A percentile compares a stretch with the other conserved stretches of the same genome.
Evolutionary conservation across 2,888 invertebrate genomes (phyloP).

Genomic region (Podabrus alpinus): DNA sequence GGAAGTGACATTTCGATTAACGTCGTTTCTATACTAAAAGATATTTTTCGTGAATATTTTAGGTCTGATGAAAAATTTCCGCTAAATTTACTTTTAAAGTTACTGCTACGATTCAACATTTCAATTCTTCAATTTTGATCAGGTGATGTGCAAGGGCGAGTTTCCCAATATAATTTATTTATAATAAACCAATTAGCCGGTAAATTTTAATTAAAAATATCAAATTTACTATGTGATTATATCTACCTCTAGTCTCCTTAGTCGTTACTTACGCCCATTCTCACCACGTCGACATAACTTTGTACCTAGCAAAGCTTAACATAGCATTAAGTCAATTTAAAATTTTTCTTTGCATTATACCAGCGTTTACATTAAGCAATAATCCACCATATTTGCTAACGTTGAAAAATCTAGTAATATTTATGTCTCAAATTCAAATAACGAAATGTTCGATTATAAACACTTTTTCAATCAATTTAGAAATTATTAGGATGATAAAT

Average conservation of each 20-base stretch:
- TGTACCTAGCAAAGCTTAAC: neutral
- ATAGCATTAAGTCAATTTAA: neutral
- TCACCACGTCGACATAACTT: neutral
- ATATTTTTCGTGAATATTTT: no score
- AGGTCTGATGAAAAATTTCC: no score
- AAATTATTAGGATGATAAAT: no score
- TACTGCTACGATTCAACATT: neutral
- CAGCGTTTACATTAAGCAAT: neutral
- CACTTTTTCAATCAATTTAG: no score
- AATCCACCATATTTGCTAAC: neutral
- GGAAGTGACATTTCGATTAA: no score
- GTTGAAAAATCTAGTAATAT: neutral
- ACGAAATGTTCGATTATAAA: neutral
- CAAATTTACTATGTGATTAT: neutral
- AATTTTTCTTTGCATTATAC: neutral
- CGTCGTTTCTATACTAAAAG: no score
- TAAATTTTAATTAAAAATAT: neutral
- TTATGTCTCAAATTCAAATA: neutral
- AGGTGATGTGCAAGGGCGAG: neutral
- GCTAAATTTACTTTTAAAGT: no score
- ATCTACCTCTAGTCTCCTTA: neutral
- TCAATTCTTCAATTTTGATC: neutral
- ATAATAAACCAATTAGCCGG: neutral
- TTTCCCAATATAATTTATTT: no score
- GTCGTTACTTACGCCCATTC: neutral